These are phyloP conservation scores for Chymomyza costata DNA, from an alignment of 1,140 invertebrate species.

Conservation along the genomic window DNA sequence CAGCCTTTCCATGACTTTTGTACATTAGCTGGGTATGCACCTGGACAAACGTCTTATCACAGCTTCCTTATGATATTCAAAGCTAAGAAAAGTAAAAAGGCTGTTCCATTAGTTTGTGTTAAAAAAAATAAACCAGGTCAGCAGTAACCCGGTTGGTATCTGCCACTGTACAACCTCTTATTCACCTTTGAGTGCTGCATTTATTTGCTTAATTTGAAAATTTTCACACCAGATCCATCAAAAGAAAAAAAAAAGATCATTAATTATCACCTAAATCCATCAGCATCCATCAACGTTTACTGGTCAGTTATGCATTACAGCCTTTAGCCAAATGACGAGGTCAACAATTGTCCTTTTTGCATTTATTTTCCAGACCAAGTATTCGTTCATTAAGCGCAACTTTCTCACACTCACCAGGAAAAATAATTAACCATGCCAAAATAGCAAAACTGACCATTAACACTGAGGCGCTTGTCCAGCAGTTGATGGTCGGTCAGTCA, in stretches of 20 bases:
- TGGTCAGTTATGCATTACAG: constrained; percentile 15
- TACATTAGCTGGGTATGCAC: too few species aligned
- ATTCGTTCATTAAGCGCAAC: constrained; percentile 33
- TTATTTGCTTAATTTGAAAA: constrained; percentile 51
- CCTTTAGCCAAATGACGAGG: constrained; percentile 30
- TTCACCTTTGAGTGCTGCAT: constrained; percentile 22
- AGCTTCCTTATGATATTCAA: too few species aligned
- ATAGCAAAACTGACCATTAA: constrained; percentile 70
- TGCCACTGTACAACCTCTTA: too few species aligned
- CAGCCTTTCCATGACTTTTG: too few species aligned
- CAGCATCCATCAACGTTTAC: constrained; percentile 56
- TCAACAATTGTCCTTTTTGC: constrained; percentile 16
- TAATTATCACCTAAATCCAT: constrained; percentile 69
- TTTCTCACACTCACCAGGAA: constrained; percentile 61
- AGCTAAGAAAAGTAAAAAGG: too few species aligned
- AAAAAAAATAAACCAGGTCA: too few species aligned
- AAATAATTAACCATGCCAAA: constrained; percentile 74
- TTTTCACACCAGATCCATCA: constrained; percentile 30
- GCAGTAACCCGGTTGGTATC: too few species aligned
- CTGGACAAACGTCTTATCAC: too few species aligned
- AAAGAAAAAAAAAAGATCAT: constrained; percentile 40
- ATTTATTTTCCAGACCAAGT: constrained; percentile 7
- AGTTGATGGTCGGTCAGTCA: constrained; percentile 10
- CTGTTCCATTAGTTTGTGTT: too few species aligned
- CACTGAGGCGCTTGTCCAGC: constrained; percentile 22